Percentiles rank a stretch among this genome's conserved stretches.
Evolutionary conservation across 2,113 vertebrate genomes (phyloP).

Genomic region (Podarcis muralis): DNA sequence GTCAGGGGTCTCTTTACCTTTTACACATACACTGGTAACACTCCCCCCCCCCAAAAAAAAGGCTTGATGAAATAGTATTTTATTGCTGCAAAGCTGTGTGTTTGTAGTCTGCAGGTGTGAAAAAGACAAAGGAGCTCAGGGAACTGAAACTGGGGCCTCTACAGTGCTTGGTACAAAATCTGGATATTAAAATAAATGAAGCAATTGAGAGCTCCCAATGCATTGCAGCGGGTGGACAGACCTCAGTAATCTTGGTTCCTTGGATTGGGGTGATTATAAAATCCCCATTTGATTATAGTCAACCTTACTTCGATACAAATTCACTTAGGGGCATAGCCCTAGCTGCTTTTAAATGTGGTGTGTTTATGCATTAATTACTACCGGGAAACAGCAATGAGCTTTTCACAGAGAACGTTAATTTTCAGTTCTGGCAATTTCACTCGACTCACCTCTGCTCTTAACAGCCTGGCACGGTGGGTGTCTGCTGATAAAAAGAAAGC

Average conservation of each 20-base stretch:
- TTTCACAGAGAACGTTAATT: conserved; percentile 12
- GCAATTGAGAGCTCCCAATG: not conserved
- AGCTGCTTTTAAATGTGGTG: conserved; percentile 3
- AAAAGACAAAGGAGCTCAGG: not conserved
- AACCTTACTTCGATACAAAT: not conserved
- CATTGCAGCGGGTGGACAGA: not conserved
- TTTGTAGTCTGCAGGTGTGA: not conserved
- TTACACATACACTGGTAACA: too few relatives aligned
- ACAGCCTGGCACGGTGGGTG: not conserved
- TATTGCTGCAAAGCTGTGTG: not conserved
- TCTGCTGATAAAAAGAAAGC: conserved; percentile 4
- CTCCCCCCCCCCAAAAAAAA: not conserved
- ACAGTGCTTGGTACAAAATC: not conserved
- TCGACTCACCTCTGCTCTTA: not conserved
- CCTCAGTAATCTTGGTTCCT: not conserved
- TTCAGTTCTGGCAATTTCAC: conserved; percentile 12
- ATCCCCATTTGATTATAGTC: not conserved
- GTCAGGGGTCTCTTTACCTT: too few relatives aligned
- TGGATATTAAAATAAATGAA: too few relatives aligned
- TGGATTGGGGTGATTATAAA: not conserved
- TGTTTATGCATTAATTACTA: conserved; percentile 27
- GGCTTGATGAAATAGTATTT: not conserved
- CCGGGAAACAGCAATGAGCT: conserved; percentile 7
- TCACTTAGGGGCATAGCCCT: not conserved
- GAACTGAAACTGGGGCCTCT: not conserved